These are phyloP conservation scores for Leucophora obtusa DNA, from an alignment of 2,888 invertebrate genomes.

Conservation along the genomic window DNA sequence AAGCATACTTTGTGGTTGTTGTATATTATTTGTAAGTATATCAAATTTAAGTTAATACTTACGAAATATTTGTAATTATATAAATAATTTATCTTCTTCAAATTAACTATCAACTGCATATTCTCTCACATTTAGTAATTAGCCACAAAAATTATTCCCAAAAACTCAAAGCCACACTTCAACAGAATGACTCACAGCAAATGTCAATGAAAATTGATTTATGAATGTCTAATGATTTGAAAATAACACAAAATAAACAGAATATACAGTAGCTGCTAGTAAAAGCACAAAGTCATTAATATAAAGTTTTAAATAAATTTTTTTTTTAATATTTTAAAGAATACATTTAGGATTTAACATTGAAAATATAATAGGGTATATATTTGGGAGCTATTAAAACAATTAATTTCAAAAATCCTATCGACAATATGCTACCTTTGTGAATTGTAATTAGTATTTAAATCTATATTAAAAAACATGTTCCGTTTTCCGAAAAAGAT, in stretches of 20 bases:
- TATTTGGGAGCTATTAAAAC: no score
- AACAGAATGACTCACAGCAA: slow-evolving; percentile 44
- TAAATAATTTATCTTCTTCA: slow-evolving; percentile 60
- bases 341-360: no score
- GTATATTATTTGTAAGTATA: background rate
- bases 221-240: slow-evolving; percentile 61
- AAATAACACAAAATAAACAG: background rate
- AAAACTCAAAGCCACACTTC: slow-evolving; percentile 40
- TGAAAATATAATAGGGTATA: no score
- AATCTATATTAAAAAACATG: no score
- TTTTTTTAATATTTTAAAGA: slow-evolving; percentile 9
- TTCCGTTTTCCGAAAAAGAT: no score
- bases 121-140: slow-evolving; percentile 59
- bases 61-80: slow-evolving; percentile 40
- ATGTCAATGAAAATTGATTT: slow-evolving; percentile 62
- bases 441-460: no score
- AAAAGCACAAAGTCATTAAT: background rate
- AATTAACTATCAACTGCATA: slow-evolving; percentile 34
- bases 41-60: background rate
- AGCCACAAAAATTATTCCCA: slow-evolving; percentile 51
- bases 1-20: background rate
- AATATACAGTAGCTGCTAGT: background rate
- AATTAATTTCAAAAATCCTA: no score
- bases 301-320: background rate
- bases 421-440: no score